Evolutionary conservation across 2,113 vertebrate genomes (phyloP).

Genomic region (Dendropsophus ebraccatus): DNA sequence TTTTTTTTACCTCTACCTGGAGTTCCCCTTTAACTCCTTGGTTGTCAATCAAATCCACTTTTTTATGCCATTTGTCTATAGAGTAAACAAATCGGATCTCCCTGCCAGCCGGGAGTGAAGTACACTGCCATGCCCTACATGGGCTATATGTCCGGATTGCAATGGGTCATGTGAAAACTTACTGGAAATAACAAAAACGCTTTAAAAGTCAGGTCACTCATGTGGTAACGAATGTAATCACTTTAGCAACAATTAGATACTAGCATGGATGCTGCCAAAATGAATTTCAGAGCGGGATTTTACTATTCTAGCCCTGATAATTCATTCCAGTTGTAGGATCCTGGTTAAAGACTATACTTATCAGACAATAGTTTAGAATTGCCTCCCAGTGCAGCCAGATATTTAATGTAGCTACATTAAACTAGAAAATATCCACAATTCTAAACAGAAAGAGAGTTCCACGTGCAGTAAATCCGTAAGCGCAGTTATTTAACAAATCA

Average conservation of each 20-base stretch:
- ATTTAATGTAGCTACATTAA: background rate
- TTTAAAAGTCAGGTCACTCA: background rate
- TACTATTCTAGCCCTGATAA: background rate
- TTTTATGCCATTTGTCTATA: no score
- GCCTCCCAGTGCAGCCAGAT: background rate
- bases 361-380: background rate
- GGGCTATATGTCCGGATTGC: no score
- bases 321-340: background rate
- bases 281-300: background rate
- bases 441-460: background rate
- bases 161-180: no score
- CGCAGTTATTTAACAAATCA: background rate
- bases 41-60: no score
- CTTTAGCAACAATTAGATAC: background rate
- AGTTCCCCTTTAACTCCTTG: no score
- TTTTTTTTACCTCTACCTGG: no score
- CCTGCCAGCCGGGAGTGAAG: no score
- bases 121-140: no score
- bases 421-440: background rate
- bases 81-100: no score
- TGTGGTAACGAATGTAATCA: background rate
- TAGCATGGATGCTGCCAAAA: background rate
- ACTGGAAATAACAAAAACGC: no score
- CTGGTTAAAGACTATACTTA: background rate
- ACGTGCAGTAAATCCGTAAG: background rate